phyloP scores from a whole-genome alignment of 2,888 invertebrate species.

The Lomographa bimaculata region DNA sequence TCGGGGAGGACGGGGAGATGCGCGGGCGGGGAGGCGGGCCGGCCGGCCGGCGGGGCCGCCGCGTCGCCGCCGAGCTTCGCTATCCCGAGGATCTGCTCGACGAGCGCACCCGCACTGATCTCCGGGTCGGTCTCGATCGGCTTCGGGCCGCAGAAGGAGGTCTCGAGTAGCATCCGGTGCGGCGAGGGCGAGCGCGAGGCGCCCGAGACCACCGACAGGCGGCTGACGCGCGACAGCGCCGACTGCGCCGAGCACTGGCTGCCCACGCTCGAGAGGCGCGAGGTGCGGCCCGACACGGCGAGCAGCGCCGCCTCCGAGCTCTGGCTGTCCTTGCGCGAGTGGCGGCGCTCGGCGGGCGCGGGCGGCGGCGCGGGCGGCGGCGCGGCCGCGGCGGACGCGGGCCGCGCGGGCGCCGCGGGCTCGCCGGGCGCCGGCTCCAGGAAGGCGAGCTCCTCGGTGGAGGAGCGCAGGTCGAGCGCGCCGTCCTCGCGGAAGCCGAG shows the following conservation, averaged over 20 bases:
- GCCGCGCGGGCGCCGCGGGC: slow-evolving; percentile 44
- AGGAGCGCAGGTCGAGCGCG: slow-evolving; percentile 92
- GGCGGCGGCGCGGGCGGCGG: slow-evolving; percentile 55
- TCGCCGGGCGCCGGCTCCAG: slow-evolving; percentile 83
- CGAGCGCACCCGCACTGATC: slow-evolving; percentile 72
- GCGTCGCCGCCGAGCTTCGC: slow-evolving; percentile 47
- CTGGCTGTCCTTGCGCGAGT: slow-evolving; percentile 88
- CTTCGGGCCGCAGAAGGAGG: slow-evolving; percentile 95
- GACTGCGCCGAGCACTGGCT: slow-evolving; percentile 88
- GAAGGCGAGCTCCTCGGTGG: slow-evolving; percentile 94
- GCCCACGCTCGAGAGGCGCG: slow-evolving; percentile 88
- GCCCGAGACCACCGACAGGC: slow-evolving; percentile 76
- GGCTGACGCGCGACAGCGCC: slow-evolving; percentile 61
- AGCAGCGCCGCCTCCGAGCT: slow-evolving; percentile 91
- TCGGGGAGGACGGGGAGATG: slow-evolving; percentile 33
- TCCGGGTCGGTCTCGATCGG: slow-evolving; percentile 84
- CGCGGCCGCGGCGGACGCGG: slow-evolving; percentile 43
- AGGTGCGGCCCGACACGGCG: slow-evolving; percentile 90
- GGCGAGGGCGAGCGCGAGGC: slow-evolving; percentile 92
- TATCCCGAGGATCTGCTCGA: slow-evolving; percentile 70
- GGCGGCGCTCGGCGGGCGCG: slow-evolving; percentile 69
- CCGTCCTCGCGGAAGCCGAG: slow-evolving; percentile 89
- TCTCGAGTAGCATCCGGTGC: slow-evolving; percentile 95
- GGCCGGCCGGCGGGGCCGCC: slow-evolving; percentile 18
- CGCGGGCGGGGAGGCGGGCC: slow-evolving; percentile 51